Evolutionary conservation across 2,113 vertebrate genomes (phyloP).

Genomic region (Pangasianodon hypophthalmus): DNA sequence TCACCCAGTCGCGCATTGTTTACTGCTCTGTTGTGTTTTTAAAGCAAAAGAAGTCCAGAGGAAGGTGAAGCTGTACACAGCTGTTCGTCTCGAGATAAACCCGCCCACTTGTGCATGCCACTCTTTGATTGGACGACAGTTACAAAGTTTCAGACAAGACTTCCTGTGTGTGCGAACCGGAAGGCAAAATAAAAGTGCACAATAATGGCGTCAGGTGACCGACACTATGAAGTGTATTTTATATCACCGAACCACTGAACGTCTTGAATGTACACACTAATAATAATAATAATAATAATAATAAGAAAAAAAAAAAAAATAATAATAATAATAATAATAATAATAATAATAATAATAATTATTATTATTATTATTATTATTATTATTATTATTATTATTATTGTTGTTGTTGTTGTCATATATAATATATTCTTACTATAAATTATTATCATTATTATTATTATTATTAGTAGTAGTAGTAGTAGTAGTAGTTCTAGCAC

Average conservation of each 20-base stretch:
- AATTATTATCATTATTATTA: too few species aligned
- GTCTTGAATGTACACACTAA: too few species aligned
- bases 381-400: too few species aligned
- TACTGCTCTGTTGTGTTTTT: background rate
- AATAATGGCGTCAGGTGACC: background rate
- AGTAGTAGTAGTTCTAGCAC: too few species aligned
- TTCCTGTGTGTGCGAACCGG: background rate
- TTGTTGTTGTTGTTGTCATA: too few species aligned
- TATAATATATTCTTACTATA: too few species aligned
- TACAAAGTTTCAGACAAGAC: background rate
- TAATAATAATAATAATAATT: too few species aligned
- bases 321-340: too few species aligned
- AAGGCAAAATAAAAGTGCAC: conserved; percentile 22
- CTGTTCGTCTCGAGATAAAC: conserved; percentile 7
- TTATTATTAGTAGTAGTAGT: too few species aligned
- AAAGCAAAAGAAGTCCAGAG: background rate
- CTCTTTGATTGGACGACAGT: conserved; percentile 6
- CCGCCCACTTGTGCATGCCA: background rate
- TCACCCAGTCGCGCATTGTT: background rate
- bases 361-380: too few species aligned
- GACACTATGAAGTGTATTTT: background rate
- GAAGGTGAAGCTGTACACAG: conserved; percentile 16
- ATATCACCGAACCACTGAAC: background rate
- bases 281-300: too few species aligned
- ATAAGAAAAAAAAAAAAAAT: too few species aligned